A percentile compares a stretch with the other conserved stretches of the same genome.
Conservation (phyloP, 2,113 vertebrate genomes). For the Sylvietta virens region DNA sequence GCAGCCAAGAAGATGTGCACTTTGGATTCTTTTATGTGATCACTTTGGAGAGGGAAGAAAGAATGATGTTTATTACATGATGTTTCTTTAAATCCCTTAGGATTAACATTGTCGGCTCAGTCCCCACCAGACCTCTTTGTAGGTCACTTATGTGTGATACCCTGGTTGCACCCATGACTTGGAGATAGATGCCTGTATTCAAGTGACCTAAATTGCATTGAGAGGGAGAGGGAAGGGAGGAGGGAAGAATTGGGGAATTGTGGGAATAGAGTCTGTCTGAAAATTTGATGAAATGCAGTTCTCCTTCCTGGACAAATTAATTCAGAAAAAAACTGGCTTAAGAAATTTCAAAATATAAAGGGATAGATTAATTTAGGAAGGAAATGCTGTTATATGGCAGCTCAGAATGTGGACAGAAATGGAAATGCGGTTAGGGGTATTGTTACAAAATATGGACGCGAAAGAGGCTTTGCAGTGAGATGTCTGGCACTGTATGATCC, state of each 20-base stretch:
- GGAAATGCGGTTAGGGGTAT: not conserved
- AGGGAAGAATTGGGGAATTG: not conserved
- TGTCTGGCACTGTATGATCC: not conserved
- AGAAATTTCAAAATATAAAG: not conserved
- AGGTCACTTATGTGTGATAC: not conserved
- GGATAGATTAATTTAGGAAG: not conserved
- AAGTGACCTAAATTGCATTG: conserved; percentile 44
- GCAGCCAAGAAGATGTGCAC: not conserved
- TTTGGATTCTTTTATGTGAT: not conserved
- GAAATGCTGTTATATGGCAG: not conserved
- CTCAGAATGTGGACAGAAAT: not conserved
- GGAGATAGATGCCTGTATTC: not conserved
- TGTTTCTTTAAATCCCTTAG: conserved; percentile 22
- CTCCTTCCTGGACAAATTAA: not conserved
- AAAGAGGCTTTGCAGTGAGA: not conserved
- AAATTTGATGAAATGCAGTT: not conserved
- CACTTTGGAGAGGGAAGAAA: not conserved
- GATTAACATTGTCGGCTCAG: not conserved
- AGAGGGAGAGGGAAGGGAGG: not conserved
- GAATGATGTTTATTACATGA: not conserved
- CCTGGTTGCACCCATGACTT: conserved; percentile 14
- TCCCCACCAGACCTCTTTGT: conserved; percentile 1
- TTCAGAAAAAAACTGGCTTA: not conserved
- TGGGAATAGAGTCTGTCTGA: not conserved
- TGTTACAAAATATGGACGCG: not conserved